Conservation (phyloP, 2,888 invertebrate species). For the Drosophila quasianomalipes region DNA sequence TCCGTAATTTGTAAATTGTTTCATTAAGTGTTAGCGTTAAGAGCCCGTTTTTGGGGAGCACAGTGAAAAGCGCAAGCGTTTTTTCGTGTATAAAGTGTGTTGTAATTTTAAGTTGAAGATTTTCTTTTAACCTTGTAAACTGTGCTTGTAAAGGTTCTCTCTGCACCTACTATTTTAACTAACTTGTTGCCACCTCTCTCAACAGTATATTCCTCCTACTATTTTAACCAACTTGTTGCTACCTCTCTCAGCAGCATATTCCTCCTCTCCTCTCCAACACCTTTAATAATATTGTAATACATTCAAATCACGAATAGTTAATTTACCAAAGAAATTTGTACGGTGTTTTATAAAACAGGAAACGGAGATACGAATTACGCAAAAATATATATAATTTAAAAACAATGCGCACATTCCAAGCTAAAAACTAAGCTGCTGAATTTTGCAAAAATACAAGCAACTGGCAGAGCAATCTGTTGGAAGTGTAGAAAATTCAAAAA, state of each 20-base stretch:
- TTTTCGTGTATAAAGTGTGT: conserved; percentile 72
- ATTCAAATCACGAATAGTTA: conserved; percentile 55
- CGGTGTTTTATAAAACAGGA: conserved; percentile 46
- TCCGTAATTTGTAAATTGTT: conserved; percentile 78
- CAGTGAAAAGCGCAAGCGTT: conserved; percentile 55
- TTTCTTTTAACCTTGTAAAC: conserved; percentile 48
- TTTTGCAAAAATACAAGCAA: conserved; percentile 31
- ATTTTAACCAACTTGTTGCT: conserved; percentile 33
- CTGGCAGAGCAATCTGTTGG: conserved; percentile 46
- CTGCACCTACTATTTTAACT: conserved; percentile 31
- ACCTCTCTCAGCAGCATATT: conserved; percentile 31
- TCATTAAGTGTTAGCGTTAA: conserved; percentile 78
- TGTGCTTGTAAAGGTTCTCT: conserved; percentile 41
- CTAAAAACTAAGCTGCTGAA: conserved; percentile 46
- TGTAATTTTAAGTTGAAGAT: conserved; percentile 62
- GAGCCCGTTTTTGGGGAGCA: conserved; percentile 47
- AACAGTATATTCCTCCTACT: conserved; percentile 25
- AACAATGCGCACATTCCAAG: conserved; percentile 70
- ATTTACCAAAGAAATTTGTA: conserved; percentile 71
- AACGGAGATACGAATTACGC: conserved; percentile 39
- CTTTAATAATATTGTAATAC: conserved; percentile 46
- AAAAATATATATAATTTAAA: conserved; percentile 39
- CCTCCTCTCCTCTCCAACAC: background rate
- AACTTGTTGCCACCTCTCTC: conserved; percentile 35
- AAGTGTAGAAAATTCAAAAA: conserved; percentile 65